Evolutionary conservation across 2,797 vertebrate genomes (phyloP), one percentile per base, ranked within the genome.

Genomic region (Chloroceryle inda): DNA sequence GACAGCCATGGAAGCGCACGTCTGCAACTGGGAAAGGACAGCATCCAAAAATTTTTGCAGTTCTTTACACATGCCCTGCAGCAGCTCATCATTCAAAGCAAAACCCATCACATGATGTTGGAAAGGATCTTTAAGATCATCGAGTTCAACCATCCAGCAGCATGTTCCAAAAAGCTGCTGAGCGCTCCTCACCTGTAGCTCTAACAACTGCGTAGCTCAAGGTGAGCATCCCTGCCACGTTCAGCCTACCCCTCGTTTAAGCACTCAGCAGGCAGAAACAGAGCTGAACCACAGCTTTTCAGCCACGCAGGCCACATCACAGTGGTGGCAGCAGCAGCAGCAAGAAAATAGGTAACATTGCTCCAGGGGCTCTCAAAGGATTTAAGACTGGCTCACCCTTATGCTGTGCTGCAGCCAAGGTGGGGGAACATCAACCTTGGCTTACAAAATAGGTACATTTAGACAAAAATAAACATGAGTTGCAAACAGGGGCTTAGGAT

Each of bases 11-110:
- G 44, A 75, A 52, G 33, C 4, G 29, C 37, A 35, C 37, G 22
- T 0, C 2, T 0, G 0, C 42, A 55, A 15, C 1, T 11, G 23
- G 50, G 10, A 82, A 81, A 88, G 8, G 9, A 11, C 24, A 17
- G 24, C 50, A 47, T 13, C 13, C 44, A 52, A 76, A 2, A 24
- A 47, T 42, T 47, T 64, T 42, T 55, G 24, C 16, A 37, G 31
- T 58, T 94, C 58, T 81, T 62, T 68, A 38, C 53, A 73, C 13
- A 9, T 2, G 8, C n/a, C 31, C 61, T 69, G 29, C 5, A 75
- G 52, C 40, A 45, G 13, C 9, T 13, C 61, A 44, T 27, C 35
- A 35, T 33, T 73, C 50, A 68, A 55, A 84, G 44, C 35, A 33
- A 79, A 72, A 21, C 5, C 24, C 35, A 35, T 13, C 42, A 55